Conservation (phyloP, 2,113 vertebrate genomes). For the Podiceps cristatus region DNA sequence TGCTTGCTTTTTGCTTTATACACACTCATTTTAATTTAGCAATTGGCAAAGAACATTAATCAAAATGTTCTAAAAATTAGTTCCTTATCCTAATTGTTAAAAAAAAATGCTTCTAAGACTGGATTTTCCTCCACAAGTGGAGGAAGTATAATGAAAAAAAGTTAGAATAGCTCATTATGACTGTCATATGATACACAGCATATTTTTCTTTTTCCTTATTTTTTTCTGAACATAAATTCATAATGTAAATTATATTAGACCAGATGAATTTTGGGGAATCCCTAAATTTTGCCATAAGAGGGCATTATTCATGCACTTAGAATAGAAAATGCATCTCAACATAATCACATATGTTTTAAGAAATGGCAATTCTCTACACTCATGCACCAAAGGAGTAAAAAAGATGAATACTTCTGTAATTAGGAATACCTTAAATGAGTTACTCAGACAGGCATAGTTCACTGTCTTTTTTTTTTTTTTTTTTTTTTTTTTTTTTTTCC, state of each 20-base stretch:
- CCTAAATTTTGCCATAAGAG: slow-evolving; percentile 60
- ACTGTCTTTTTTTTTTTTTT: not conserved
- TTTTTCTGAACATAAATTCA: not conserved
- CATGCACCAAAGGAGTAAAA: not conserved
- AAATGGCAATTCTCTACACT: not conserved
- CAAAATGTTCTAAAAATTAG: not conserved
- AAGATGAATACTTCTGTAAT: not conserved
- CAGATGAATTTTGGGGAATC: not conserved
- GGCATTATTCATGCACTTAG: slow-evolving; percentile 57
- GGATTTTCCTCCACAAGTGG: not conserved
- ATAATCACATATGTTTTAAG: not conserved
- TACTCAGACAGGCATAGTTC: not conserved
- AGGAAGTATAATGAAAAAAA: not conserved
- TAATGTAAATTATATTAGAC: not conserved
- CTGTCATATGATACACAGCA: not conserved
- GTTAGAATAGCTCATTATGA: not conserved
- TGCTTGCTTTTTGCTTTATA: not conserved
- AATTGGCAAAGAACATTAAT: not conserved
- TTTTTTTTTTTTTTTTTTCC: not conserved
- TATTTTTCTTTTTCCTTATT: not conserved
- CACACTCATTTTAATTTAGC: not conserved
- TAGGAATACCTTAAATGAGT: not conserved
- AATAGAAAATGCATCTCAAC: not conserved
- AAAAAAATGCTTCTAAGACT: not conserved
- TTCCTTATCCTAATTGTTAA: not conserved